These are phyloP conservation scores for Chrysochloris asiatica DNA, from an alignment of 2,113 vertebrate species.

Conservation along the genomic window DNA sequence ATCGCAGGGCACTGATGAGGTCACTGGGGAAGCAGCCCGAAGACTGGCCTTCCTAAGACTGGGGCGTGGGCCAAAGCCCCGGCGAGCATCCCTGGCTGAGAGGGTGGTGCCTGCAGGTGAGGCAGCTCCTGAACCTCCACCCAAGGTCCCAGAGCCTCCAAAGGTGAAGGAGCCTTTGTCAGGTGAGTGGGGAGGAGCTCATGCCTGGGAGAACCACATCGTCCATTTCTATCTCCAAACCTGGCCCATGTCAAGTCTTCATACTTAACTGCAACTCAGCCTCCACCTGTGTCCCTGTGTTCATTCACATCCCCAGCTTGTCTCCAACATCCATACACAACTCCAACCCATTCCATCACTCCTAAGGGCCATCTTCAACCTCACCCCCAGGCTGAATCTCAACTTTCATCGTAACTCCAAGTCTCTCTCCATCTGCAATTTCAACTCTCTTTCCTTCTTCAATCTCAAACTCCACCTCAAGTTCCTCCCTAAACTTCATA, in stretches of 20 bases:
- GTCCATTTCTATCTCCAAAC: too few species aligned
- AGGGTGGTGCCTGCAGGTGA: constrained; percentile 72
- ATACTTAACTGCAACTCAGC: neutral
- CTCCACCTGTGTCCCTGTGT: neutral
- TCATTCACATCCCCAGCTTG: neutral
- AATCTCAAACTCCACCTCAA: too few species aligned
- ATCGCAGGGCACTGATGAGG: constrained; percentile 76
- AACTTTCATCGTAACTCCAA: neutral
- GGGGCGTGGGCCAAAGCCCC: constrained; percentile 86
- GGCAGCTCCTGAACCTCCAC: constrained; percentile 64
- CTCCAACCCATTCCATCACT: too few species aligned
- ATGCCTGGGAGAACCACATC: neutral
- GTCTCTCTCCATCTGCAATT: too few species aligned
- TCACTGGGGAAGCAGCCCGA: constrained; percentile 76
- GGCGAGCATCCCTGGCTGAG: constrained; percentile 84
- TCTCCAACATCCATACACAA: neutral
- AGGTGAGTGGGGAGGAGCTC: constrained; percentile 80
- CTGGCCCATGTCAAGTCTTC: neutral
- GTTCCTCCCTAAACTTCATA: neutral
- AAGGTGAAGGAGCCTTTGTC: constrained; percentile 89
- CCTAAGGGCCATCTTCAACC: too few species aligned
- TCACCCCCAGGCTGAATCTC: neutral
- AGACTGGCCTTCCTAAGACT: constrained; percentile 89
- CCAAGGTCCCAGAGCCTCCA: constrained; percentile 79
- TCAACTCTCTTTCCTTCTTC: too few species aligned